Base-by-base conservation (phyloP, 2,797 vertebrate species). In the Scomberomorus guttatus region DNA sequence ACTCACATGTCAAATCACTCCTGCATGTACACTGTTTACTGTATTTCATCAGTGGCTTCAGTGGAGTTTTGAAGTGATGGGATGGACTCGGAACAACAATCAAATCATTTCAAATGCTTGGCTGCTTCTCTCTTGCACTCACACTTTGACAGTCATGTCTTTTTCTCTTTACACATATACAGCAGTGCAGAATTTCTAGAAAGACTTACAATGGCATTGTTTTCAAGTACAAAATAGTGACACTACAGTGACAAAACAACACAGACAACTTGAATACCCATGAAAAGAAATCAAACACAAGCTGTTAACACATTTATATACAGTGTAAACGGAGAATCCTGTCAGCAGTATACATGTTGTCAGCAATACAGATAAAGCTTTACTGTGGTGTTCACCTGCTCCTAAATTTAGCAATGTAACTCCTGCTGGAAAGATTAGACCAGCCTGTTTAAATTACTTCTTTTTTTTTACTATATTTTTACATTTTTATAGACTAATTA, bases 11-110 rank as follows among this genome's bases (percentile, higher is more conserved):
- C 44, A 52, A 17, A 46, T 69, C 63, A 24, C n/a, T 62, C 20
- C 32, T n/a, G 58, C 51, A 48, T 48, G 32, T 55, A 20, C 24
- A 50, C 57, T 42, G 8, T 48, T n/a, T 15, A 20, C 25, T 61
- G 27, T 22, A 25, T 71, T 65, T 63, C 44, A 64, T 37, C 50
- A 24, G 57, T 50, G 55, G 57, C 63, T 42, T 68, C 32, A 61
- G 42, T 3, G 6, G 34, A 57, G 55, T 62, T 37, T 56, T 37
- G 60, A 54, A 68, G 24, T 22, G 8, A 56, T 37, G 6, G 4
- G 22, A 8, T 20, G 37, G 2, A 66, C 55, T 66, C 14, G 3
- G 20, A n/a, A 59, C 58, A 67, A 63, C n/a, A 9, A 48, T 56
- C 18, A 34, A 67, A 61, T 56, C 17, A 55, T 57, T 62, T 62